Evolutionary conservation across 2,888 invertebrate genomes (phyloP), one percentile per base, ranked within the genome.

Genomic region (Hololepta plana): DNA sequence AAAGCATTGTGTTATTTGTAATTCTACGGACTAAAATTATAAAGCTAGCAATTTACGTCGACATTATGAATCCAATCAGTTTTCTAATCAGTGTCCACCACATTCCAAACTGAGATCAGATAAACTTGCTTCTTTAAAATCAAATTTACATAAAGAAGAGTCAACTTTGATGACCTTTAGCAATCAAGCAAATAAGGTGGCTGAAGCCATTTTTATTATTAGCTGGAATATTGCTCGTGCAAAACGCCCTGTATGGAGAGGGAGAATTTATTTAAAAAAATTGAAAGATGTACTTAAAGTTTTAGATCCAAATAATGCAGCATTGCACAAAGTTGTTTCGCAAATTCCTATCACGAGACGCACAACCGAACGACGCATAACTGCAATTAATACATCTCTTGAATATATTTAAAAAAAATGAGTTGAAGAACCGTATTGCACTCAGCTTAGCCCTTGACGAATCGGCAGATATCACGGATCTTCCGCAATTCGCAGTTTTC

Each of bases 401-500:
- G 32, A 32, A 34, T 27, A 32, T 30, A 32, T 30, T 29, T 30
- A 29, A 21, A 31, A n/a, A 31, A 33, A 32, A 32, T 30, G 27
- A 34, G 27, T 34, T 32, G 29, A 32, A 29, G 28, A 31, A 29
- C 28, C 21, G 30, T 29, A 20, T 30, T 30, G 32, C 27, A 32
- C 30, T 32, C 30, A 31, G 31, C 26, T 33, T 32, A 32, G 29
- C 30, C 27, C 32, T 33, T 28, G 31, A 33, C 31, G 29, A 32
- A 32, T 33, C 29, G 26, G 27, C 31, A 32, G 33, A 34, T 29
- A 32, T 33, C 27, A 23, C 26, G 29, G 32, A 34, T 34, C 17
- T 34, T 32, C 30, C 28, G 28, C 32, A 32, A 34, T 34, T 34
- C 19, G 34, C 32, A 24, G 30, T 32, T 32, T 32, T 34, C 27